These are phyloP conservation scores for Andrena marginata DNA, from an alignment of 2,888 invertebrate genomes.

Conservation along the genomic window DNA sequence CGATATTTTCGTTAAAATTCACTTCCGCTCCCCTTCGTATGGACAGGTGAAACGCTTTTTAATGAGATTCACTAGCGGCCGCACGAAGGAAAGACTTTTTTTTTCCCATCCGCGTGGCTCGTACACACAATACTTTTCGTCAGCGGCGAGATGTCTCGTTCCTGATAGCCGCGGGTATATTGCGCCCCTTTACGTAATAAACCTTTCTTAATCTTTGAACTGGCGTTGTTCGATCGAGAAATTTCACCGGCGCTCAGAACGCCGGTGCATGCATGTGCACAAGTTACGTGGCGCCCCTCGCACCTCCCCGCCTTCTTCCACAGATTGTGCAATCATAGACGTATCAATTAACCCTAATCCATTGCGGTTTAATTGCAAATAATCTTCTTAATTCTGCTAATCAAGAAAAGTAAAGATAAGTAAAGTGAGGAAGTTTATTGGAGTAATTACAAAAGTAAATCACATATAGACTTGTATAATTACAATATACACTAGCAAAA, in stretches of 20 bases:
- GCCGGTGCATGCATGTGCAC: not conserved
- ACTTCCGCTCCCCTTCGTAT: constrained; percentile 66
- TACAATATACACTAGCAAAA: too few relatives aligned
- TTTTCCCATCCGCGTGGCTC: constrained; percentile 66
- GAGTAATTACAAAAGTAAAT: too few relatives aligned
- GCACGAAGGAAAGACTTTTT: constrained; percentile 58
- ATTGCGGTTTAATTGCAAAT: too few relatives aligned
- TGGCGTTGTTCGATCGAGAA: constrained; percentile 34
- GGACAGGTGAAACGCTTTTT: constrained; percentile 67
- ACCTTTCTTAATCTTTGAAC: constrained; percentile 52
- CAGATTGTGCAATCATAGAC: too few relatives aligned
- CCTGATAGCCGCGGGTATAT: constrained; percentile 52
- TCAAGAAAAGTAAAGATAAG: too few relatives aligned
- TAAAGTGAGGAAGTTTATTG: too few relatives aligned
- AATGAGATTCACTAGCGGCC: constrained; percentile 55
- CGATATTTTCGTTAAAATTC: constrained; percentile 55
- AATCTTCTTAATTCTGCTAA: too few relatives aligned
- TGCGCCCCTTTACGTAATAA: constrained; percentile 55
- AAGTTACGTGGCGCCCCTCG: not conserved
- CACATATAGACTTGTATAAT: too few relatives aligned
- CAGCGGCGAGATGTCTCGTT: constrained; percentile 61
- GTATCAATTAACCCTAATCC: too few relatives aligned
- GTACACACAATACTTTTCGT: constrained; percentile 61
- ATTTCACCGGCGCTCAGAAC: constrained; percentile 9
- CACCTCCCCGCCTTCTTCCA: not conserved